Percentiles rank a stretch among this genome's conserved stretches.
Evolutionary conservation across 2,113 vertebrate genomes (phyloP).

Genomic region (Dipodomys ordii): DNA sequence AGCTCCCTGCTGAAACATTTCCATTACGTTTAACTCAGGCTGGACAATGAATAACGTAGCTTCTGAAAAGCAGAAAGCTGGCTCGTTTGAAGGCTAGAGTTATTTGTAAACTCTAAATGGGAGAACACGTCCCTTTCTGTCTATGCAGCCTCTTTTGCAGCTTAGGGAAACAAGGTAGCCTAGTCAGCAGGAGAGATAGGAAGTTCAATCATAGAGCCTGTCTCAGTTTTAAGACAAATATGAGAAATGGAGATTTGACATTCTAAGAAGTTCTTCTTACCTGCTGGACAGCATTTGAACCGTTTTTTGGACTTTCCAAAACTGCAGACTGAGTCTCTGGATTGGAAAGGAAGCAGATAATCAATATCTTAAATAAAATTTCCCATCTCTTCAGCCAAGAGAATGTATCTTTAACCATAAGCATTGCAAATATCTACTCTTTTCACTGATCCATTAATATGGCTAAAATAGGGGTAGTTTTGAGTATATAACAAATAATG

Average conservation of each 20-base stretch:
- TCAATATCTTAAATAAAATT: background rate
- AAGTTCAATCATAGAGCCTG: background rate
- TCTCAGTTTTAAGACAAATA: background rate
- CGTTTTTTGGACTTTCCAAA: constrained; percentile 84
- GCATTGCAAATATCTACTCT: background rate
- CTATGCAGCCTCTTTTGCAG: background rate
- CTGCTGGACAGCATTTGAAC: constrained; percentile 80
- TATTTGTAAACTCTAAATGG: background rate
- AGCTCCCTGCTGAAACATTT: background rate
- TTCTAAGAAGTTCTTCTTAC: constrained; percentile 79
- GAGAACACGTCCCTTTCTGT: background rate
- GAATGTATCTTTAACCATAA: background rate
- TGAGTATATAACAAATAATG: background rate
- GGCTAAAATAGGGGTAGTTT: background rate
- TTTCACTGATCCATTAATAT: no score
- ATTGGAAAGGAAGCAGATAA: constrained; percentile 75
- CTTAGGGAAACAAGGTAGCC: background rate
- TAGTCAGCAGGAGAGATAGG: background rate
- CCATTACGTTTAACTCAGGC: background rate
- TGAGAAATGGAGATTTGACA: background rate
- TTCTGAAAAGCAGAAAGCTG: background rate
- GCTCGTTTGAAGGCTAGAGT: background rate
- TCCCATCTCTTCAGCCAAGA: constrained; percentile 34
- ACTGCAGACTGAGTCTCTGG: constrained; percentile 87
- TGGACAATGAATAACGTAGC: background rate